Conservation (phyloP, 1,140 invertebrate genomes). For the Orius insidiosus region DNA sequence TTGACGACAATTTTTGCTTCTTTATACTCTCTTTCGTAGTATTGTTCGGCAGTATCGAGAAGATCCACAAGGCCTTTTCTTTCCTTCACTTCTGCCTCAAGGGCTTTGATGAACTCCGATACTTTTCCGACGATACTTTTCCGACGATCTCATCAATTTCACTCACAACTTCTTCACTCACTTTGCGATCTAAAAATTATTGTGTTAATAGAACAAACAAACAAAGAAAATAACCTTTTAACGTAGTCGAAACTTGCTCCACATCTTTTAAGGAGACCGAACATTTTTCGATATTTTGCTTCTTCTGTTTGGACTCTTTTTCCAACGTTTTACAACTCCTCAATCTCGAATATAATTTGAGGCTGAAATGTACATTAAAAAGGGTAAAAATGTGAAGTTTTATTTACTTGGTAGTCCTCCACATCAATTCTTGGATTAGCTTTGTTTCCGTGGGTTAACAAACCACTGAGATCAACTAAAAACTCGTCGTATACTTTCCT, state of each 20-base stretch:
- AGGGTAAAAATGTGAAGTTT: constrained; percentile 4
- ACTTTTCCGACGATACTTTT: constrained; percentile 59
- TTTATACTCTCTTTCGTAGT: constrained; percentile 72
- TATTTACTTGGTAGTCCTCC: constrained; percentile 40
- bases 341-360: constrained; percentile 44
- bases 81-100: constrained; percentile 68
- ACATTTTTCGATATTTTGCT: constrained; percentile 41
- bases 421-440: constrained; percentile 26
- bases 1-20: constrained; percentile 87
- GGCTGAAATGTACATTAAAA: constrained; percentile 35
- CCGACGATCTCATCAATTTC: constrained; percentile 66
- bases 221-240: constrained; percentile 41
- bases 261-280: constrained; percentile 36
- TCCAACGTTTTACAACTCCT: constrained; percentile 43
- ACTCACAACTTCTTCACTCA: constrained; percentile 62
- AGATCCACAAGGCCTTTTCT: constrained; percentile 54
- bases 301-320: constrained; percentile 42
- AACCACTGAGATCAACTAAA: constrained; percentile 60
- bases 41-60: constrained; percentile 62
- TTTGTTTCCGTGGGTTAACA: constrained; percentile 47
- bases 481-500: constrained; percentile 74
- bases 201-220: constrained; percentile 6
- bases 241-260: constrained; percentile 41
- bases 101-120: constrained; percentile 58
- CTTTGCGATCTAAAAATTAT: constrained; percentile 4